These are phyloP conservation scores for Xylophagus ater DNA, from an alignment of 2,888 invertebrate species.

Conservation along the genomic window DNA sequence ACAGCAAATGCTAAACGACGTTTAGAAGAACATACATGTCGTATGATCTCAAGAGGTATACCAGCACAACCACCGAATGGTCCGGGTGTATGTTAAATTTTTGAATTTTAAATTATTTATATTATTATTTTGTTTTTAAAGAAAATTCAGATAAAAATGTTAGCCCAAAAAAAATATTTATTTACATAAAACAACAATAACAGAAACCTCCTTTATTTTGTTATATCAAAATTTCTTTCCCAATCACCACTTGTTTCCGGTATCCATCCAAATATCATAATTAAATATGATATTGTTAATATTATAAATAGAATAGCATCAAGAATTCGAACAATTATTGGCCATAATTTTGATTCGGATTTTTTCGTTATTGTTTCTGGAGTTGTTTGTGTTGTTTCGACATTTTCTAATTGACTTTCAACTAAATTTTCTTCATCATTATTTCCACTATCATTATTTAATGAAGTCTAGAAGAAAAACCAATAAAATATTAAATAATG, in stretches of 20 bases:
- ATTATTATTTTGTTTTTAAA: conserved; percentile 1
- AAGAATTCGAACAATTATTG: conserved; percentile 2
- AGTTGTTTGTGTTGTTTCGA: not conserved
- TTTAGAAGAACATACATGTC: conserved; percentile 59
- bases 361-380: not conserved
- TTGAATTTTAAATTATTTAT: not conserved
- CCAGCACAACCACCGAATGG: conserved; percentile 53
- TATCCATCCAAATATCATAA: conserved; percentile 7
- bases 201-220: too few relatives aligned
- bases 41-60: conserved; percentile 52
- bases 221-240: too few relatives aligned
- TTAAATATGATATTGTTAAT: not conserved
- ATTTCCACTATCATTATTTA: not conserved
- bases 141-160: too few relatives aligned
- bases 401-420: not conserved
- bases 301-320: conserved; percentile 4
- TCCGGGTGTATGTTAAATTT: conserved; percentile 44
- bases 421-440: conserved; percentile 5
- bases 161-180: too few relatives aligned
- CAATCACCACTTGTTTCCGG: conserved; percentile 1
- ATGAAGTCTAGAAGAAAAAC: conserved; percentile 2
- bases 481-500: not conserved
- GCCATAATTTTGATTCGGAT: not conserved
- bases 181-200: too few relatives aligned
- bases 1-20: conserved; percentile 44